A percentile compares a stretch with the other conserved stretches of the same genome.
These are phyloP conservation scores for Flexamia atlantica DNA, from an alignment of 2,888 invertebrate species.

Conservation along the genomic window DNA sequence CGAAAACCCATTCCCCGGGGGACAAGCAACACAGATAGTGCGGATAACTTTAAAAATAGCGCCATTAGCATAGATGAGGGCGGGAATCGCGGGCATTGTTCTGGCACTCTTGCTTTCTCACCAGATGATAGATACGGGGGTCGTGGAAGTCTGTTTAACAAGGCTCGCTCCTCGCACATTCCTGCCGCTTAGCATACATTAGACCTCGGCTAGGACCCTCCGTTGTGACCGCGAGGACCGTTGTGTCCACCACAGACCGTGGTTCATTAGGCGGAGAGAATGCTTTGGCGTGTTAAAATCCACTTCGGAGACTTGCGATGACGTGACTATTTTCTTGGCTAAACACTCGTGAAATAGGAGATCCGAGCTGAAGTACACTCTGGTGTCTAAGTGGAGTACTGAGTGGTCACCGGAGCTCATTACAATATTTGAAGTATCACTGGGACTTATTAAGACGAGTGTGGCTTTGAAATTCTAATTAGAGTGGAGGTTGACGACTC, in stretches of 20 bases:
- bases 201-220: neutral
- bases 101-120: slow-evolving; percentile 40
- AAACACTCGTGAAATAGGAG: neutral
- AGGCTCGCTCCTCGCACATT: slow-evolving; percentile 8
- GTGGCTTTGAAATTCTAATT: neutral
- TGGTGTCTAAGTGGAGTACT: too few relatives aligned
- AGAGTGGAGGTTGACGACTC: neutral
- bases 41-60: neutral
- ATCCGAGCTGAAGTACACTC: too few relatives aligned
- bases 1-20: neutral
- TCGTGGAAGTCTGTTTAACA: neutral
- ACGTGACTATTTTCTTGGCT: neutral
- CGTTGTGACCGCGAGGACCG: neutral
- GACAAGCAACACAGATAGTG: neutral
- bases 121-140: slow-evolving; percentile 27
- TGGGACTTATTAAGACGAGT: neutral
- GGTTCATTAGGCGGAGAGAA: slow-evolving; percentile 6
- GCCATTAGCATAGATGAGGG: slow-evolving; percentile 31
- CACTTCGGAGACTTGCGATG: neutral
- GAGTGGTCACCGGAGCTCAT: neutral
- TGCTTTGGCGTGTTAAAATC: neutral
- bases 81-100: slow-evolving; percentile 16
- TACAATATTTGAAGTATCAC: neutral
- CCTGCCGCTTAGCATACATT: slow-evolving; percentile 13
- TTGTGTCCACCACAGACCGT: neutral